A percentile compares a stretch with the other conserved stretches of the same genome.
Conservation (phyloP, 1,140 invertebrate genomes). For the Drosophila saltans region DNA sequence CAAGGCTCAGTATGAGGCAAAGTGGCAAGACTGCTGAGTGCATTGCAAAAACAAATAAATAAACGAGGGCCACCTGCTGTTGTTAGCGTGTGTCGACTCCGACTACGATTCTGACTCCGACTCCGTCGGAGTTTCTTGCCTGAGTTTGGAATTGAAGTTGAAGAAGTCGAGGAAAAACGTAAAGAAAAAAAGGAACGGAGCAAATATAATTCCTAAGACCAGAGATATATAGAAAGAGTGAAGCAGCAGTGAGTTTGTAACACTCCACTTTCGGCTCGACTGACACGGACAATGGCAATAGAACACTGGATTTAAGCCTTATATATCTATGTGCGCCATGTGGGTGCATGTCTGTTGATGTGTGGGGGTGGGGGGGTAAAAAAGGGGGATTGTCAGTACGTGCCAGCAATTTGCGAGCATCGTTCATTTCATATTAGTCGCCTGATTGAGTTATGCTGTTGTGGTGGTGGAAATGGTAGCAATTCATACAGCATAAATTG, state of each 20-base stretch:
- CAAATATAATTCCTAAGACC: conserved; percentile 68
- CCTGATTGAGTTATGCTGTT: conserved; percentile 58
- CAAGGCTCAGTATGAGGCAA: conserved; percentile 20
- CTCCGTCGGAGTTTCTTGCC: neutral
- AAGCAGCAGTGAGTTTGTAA: conserved; percentile 28
- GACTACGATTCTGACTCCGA: neutral
- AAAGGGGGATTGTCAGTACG: conserved; percentile 16
- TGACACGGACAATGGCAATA: conserved; percentile 8
- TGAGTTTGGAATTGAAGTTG: conserved; percentile 20
- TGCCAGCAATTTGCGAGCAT: conserved; percentile 34
- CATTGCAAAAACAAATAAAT: conserved; percentile 71
- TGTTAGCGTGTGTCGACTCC: conserved; percentile 60
- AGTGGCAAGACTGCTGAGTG: conserved; percentile 41
- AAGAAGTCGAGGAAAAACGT: conserved; percentile 6
- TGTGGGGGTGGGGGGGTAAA: no score
- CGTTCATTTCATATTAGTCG: conserved; percentile 60
- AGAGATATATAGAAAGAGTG: conserved; percentile 21
- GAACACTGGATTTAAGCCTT: conserved; percentile 32
- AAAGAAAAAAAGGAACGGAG: conserved; percentile 12
- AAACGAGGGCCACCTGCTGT: conserved; percentile 78
- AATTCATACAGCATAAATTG: neutral
- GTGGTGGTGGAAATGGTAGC: conserved; percentile 21
- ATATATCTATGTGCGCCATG: no score
- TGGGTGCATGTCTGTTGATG: no score
- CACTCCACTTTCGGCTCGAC: conserved; percentile 30